Evolutionary conservation across 1,140 invertebrate species (phyloP), one percentile per base, ranked within the genome.

Genomic region (Atta texana): DNA sequence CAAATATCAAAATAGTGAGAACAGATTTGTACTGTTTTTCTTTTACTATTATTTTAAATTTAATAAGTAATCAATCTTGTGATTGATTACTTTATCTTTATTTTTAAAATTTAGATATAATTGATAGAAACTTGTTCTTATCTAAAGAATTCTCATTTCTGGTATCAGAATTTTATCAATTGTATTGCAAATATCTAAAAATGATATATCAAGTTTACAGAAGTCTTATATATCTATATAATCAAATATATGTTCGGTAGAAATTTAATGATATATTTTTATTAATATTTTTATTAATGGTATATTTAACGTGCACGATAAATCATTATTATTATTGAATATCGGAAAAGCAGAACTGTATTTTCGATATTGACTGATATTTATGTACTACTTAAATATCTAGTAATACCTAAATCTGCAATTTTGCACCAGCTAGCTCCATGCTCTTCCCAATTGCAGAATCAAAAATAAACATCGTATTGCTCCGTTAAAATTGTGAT

Each of bases 351-450:
- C 69, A 84, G n/a, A 49, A 39, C 69, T 28, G 31, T 69, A 44
- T 49, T 84, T 84, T 75, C 24, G 55, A 57, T 84, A 82, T 61
- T 68, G 55, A 51, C 55, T 51, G 69, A 84, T 57, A 51, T 84
- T 75, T 84, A 84, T 84, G 44, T 61, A 39, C 68, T 55, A 84
- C 69, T 84, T 84, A 84, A 84, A 84, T 75, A 71, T 34, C 51
- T 55, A 84, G 39, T 14, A 84, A 84, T 74, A 84, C 55, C 39
- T 31, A 39, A 84, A 74, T 55, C 31, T 14, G 55, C n/a, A 57
- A 28, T 74, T 84, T 84, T 21, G 69, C 55, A 49, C 39, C 18
- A 28, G 69, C 39, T 34, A 28, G 55, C 8, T 59, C 34, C 49
- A 31, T 55, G 39, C 68, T 24, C 24, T 59, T 74, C 24, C 21